A percentile compares a stretch with the other conserved stretches of the same genome.
phyloP scores from a whole-genome alignment of 2,888 invertebrate species.

The Callinectes sapidus region DNA sequence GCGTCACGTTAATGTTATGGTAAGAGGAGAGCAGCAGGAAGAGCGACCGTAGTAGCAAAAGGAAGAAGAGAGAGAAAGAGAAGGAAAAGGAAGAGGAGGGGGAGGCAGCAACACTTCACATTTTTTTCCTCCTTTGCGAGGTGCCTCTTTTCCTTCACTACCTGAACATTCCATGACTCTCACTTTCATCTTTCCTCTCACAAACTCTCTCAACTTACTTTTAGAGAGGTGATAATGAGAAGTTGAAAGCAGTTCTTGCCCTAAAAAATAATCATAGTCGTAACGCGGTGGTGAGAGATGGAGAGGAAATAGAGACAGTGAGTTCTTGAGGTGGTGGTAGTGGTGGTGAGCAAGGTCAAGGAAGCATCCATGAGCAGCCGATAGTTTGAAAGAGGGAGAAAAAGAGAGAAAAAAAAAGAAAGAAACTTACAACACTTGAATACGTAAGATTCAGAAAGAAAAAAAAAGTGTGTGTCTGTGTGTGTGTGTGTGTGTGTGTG shows the following conservation, averaged over 20 bases:
- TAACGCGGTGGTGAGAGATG: neutral
- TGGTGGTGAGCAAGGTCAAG: conserved; percentile 13
- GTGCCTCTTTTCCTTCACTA: conserved; percentile 14
- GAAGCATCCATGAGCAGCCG: neutral
- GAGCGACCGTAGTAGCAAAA: neutral
- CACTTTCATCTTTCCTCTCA: neutral
- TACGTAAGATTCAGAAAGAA: neutral
- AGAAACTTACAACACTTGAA: neutral
- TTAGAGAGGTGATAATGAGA: conserved; percentile 34
- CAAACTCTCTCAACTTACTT: conserved; percentile 18
- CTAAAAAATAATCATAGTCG: conserved; percentile 29
- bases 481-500: conserved; percentile 20
- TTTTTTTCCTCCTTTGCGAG: conserved; percentile 19
- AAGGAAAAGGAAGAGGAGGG: neutral
- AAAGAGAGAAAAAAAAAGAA: neutral
- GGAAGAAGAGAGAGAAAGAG: conserved; percentile 26
- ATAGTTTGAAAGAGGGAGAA: neutral
- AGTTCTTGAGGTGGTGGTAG: neutral
- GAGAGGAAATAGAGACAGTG: conserved; percentile 18
- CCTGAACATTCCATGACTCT: conserved; percentile 15
- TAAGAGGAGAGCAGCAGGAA: conserved; percentile 28
- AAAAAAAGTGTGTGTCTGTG: neutral
- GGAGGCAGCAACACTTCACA: neutral
- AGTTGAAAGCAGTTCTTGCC: conserved; percentile 27
- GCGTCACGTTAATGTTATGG: conserved; percentile 41